These are phyloP conservation scores for Invenusta paracnida DNA, from an alignment of 2,888 invertebrate genomes.

Conservation along the genomic window DNA sequence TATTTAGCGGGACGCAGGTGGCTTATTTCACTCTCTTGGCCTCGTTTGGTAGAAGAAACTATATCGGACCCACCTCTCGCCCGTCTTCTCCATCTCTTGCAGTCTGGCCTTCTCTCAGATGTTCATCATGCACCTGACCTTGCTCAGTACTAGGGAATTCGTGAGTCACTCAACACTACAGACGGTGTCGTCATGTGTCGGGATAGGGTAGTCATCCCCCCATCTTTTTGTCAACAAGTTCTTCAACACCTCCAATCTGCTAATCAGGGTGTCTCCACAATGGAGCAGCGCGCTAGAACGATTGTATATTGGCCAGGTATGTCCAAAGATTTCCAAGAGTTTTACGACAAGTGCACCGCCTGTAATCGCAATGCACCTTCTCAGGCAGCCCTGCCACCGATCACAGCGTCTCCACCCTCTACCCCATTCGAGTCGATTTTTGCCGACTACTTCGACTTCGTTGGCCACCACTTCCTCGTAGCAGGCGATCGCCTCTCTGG, in stretches of 20 bases:
- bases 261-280: constrained; percentile 28
- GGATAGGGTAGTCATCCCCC: neutral
- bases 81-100: constrained; percentile 5
- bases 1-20: constrained; percentile 23
- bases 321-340: constrained; percentile 13
- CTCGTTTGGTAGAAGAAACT: constrained; percentile 27
- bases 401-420: neutral
- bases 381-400: neutral
- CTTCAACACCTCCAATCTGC: constrained; percentile 23
- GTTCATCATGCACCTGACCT: neutral
- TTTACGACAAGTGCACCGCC: neutral
- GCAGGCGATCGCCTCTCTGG: neutral
- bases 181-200: constrained; percentile 13
- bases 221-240: neutral
- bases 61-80: neutral
- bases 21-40: constrained; percentile 4
- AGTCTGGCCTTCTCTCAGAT: constrained; percentile 13
- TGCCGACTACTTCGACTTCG: neutral
- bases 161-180: constrained; percentile 10
- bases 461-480: neutral
- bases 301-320: constrained; percentile 32
- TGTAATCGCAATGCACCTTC: constrained; percentile 9
- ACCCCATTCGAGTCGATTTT: constrained; percentile 6
- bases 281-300: constrained; percentile 30
- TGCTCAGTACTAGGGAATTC: constrained; percentile 18